A percentile compares a stretch with the other conserved stretches of the same genome.
These are phyloP conservation scores for Deilephila elpenor DNA, from an alignment of 2,888 invertebrate genomes.

Conservation along the genomic window DNA sequence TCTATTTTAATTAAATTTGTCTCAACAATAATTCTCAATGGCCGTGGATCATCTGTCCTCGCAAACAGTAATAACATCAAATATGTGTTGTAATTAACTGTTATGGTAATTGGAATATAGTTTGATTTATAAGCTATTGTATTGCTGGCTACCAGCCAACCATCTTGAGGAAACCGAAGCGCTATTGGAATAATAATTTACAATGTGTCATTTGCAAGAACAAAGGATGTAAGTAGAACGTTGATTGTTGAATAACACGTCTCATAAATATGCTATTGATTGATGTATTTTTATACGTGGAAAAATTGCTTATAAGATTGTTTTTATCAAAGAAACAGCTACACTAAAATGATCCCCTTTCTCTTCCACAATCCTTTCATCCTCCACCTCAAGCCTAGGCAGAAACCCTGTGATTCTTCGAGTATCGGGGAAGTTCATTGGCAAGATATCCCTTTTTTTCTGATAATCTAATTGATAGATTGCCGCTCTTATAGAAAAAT, in stretches of 20 bases:
- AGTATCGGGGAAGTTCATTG: no score
- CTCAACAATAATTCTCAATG: no score
- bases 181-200: conserved; percentile 21
- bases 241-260: conserved; percentile 15
- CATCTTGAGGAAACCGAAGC: conserved; percentile 12
- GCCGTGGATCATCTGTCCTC: no score
- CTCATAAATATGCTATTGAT: background rate
- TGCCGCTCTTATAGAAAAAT: background rate
- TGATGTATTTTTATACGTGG: background rate
- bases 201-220: conserved; percentile 31
- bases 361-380: no score
- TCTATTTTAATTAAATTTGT: no score
- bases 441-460: no score
- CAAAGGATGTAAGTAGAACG: conserved; percentile 33
- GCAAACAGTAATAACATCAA: background rate
- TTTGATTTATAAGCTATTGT: conserved; percentile 13
- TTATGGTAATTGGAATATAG: conserved; percentile 19
- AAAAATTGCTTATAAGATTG: no score
- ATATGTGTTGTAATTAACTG: conserved; percentile 1
- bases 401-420: no score
- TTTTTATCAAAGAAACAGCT: background rate
- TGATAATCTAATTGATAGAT: background rate
- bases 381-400: no score
- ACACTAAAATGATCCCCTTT: no score
- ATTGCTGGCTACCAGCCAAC: background rate